phyloP scores from a whole-genome alignment of 2,113 vertebrate genomes.

The Micronycteris hirsuta region DNA sequence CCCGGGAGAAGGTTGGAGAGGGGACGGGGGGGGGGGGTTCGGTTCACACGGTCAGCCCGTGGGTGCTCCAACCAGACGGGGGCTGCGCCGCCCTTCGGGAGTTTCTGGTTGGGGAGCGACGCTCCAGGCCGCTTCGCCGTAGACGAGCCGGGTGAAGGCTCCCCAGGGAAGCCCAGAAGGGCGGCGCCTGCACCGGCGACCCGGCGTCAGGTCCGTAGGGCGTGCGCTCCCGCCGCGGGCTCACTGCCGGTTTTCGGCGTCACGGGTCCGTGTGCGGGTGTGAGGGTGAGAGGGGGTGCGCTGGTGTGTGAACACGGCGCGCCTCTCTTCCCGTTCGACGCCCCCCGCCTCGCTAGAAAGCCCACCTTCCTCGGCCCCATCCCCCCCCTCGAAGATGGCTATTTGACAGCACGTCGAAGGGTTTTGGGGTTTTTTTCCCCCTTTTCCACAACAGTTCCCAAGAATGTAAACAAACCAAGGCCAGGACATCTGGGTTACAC shows the following conservation, averaged over 20 bases:
- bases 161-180: neutral
- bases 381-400: conserved; percentile 48
- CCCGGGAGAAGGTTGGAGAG: neutral
- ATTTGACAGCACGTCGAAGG: conserved; percentile 78
- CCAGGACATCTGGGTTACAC: conserved; percentile 91
- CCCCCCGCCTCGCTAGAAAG: neutral
- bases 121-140: too few relatives aligned
- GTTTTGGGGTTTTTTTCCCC: too few relatives aligned
- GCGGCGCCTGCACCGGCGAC: rapidly evolving
- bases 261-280: neutral
- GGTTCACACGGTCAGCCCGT: neutral
- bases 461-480: conserved; percentile 92
- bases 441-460: conserved; percentile 79
- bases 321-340: neutral
- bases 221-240: neutral
- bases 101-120: neutral
- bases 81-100: neutral
- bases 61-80: too few relatives aligned
- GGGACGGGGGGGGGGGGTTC: rapidly evolving
- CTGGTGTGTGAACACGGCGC: neutral
- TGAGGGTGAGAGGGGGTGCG: neutral
- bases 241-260: rapidly evolving
- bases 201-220: rapidly evolving
- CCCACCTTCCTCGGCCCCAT: neutral
- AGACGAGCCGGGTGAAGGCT: too few relatives aligned